Evolutionary conservation across 2,113 vertebrate species (phyloP).

Genomic region (Cynopterus brachyotis): DNA sequence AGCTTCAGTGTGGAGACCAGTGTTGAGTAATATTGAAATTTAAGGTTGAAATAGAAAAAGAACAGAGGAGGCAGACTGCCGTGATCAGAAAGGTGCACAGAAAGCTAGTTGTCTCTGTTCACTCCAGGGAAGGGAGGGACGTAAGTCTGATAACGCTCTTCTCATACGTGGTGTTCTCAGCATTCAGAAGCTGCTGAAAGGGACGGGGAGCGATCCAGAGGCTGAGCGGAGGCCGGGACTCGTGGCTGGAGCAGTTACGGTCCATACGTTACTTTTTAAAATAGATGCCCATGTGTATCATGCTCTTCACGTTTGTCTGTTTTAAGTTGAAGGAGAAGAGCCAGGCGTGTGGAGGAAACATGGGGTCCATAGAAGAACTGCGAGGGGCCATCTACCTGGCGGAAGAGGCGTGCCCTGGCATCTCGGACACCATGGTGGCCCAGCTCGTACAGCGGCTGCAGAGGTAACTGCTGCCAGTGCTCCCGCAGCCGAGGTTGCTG

Average conservation of each 20-base stretch:
- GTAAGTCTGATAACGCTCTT: neutral
- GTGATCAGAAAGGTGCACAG: fast-evolving
- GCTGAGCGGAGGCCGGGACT: neutral
- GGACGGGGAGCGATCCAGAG: neutral
- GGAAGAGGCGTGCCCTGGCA: constrained; percentile 94
- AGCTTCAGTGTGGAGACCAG: too few relatives aligned
- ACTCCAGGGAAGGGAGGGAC: too few relatives aligned
- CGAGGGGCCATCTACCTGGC: constrained; percentile 92
- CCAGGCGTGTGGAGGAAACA: constrained; percentile 89
- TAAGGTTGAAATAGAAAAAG: neutral
- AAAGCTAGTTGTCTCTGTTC: neutral
- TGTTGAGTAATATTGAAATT: fast-evolving
- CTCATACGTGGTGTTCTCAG: fast-evolving
- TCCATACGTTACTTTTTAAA: fast-evolving
- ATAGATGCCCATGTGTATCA: fast-evolving
- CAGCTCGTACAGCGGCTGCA: constrained; percentile 94
- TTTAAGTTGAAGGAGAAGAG: constrained; percentile 92
- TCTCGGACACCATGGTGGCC: constrained; percentile 94
- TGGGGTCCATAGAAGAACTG: constrained; percentile 91
- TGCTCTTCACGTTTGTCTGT: neutral
- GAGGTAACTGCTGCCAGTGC: constrained; percentile 89
- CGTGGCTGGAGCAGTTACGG: fast-evolving
- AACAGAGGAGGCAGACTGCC: fast-evolving
- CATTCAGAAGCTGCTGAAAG: neutral
- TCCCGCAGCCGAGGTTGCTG: constrained; percentile 89